Percentiles rank a stretch among this genome's conserved stretches.
Evolutionary conservation across 2,797 vertebrate species (phyloP).

Genomic region (Lagorchestes hirsutus): DNA sequence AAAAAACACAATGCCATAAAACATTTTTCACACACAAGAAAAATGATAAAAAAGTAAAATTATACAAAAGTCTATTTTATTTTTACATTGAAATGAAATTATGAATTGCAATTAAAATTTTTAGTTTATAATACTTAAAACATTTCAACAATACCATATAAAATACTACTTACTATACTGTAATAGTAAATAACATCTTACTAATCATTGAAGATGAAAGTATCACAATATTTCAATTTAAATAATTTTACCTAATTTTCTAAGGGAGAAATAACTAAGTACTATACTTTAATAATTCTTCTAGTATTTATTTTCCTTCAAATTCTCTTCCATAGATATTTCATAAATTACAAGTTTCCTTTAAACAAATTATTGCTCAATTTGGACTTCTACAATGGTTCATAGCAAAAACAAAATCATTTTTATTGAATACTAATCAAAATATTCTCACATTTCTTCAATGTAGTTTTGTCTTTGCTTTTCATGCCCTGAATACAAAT

Average conservation of each 20-base stretch:
- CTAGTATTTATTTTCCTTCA: slow-evolving; percentile 21
- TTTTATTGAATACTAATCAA: slow-evolving; percentile 30
- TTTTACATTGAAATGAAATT: slow-evolving; percentile 47
- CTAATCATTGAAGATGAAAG: slow-evolving; percentile 23
- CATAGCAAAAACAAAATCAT: not conserved
- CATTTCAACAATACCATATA: slow-evolving; percentile 18
- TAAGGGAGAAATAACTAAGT: not conserved
- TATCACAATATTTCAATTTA: slow-evolving; percentile 40
- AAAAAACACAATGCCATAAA: slow-evolving; percentile 8
- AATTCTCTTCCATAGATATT: slow-evolving; percentile 6
- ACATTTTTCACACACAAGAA: slow-evolving; percentile 27
- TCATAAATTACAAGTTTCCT: not conserved
- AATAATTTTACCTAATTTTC: slow-evolving; percentile 11
- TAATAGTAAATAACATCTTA: not conserved
- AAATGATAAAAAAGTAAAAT: slow-evolving; percentile 23
- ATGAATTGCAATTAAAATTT: slow-evolving; percentile 14
- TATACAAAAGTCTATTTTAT: slow-evolving; percentile 23
- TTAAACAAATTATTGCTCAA: not conserved
- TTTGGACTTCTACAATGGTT: slow-evolving; percentile 3
- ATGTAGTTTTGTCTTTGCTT: not conserved
- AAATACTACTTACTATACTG: not conserved
- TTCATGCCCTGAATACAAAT: not conserved
- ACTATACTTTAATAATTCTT: not conserved
- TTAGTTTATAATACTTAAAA: slow-evolving; percentile 26
- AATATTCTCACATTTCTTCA: not conserved